Evolutionary conservation across 1,140 invertebrate species (phyloP).

Genomic region (Calephelis nemesis): DNA sequence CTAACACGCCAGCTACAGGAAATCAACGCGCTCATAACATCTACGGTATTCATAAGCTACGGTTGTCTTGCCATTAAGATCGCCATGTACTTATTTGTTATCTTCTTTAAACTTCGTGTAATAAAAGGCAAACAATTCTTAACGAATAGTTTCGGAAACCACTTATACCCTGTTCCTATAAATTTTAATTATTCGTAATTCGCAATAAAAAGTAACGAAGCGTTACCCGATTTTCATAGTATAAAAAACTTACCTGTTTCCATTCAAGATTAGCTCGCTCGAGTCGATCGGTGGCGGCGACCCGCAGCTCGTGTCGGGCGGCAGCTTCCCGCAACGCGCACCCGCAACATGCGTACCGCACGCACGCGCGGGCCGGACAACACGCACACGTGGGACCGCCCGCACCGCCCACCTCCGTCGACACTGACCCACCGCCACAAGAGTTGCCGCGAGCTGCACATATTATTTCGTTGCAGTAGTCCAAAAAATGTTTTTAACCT

Average conservation of each 20-base stretch:
- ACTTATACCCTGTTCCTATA: background rate
- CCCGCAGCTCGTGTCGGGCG: slow-evolving; percentile 68
- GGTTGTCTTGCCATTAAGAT: too few species aligned
- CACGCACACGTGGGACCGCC: slow-evolving; percentile 28
- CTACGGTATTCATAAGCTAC: too few species aligned
- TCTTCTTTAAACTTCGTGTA: too few species aligned
- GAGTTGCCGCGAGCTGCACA: slow-evolving; percentile 15
- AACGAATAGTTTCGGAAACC: too few species aligned
- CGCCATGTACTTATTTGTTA: too few species aligned
- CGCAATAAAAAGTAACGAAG: too few species aligned
- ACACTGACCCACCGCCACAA: slow-evolving; percentile 14
- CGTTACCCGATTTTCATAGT: too few species aligned
- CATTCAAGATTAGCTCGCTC: slow-evolving; percentile 73
- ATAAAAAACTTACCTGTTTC: slow-evolving; percentile 58
- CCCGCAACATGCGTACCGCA: slow-evolving; percentile 56
- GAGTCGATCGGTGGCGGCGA: slow-evolving; percentile 63
- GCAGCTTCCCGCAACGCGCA: slow-evolving; percentile 67
- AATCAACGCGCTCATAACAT: too few species aligned
- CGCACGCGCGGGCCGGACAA: slow-evolving; percentile 36
- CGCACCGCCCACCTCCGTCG: background rate
- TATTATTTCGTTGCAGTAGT: background rate
- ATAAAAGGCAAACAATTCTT: too few species aligned
- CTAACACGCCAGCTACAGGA: too few species aligned
- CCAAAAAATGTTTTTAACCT: too few species aligned
- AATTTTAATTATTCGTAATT: background rate